Evolutionary conservation across 2,888 invertebrate genomes (phyloP).

Genomic region (Colletes collaris): DNA sequence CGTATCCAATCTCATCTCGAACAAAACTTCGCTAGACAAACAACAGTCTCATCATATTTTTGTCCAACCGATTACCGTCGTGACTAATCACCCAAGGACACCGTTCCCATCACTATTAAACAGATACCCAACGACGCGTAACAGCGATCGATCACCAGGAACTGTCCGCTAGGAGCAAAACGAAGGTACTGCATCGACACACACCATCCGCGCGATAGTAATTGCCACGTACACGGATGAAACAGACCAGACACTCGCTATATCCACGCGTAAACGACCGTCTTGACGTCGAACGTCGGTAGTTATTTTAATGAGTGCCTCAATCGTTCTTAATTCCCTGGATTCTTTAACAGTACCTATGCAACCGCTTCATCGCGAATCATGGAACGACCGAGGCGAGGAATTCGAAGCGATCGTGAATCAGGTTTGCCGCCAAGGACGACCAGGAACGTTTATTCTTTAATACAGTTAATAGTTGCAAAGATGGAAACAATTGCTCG

Average conservation of each 20-base stretch:
- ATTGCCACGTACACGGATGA: conserved; percentile 35
- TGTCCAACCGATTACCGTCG: too few relatives aligned
- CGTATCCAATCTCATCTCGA: too few relatives aligned
- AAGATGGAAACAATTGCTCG: not conserved
- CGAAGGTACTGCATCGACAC: not conserved
- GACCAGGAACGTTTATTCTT: not conserved
- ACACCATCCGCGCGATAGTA: conserved; percentile 9
- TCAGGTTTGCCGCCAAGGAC: conserved; percentile 11
- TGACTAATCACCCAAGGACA: not conserved
- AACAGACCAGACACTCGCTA: not conserved
- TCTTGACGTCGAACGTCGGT: conserved; percentile 37
- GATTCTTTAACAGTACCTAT: conserved; percentile 27
- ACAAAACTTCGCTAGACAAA: not conserved
- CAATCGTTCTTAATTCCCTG: conserved; percentile 46
- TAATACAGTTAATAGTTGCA: not conserved
- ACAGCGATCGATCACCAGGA: not conserved
- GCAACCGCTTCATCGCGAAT: not conserved
- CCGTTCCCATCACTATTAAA: too few relatives aligned
- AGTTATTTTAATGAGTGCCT: conserved; percentile 45
- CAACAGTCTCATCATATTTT: not conserved
- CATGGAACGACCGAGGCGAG: not conserved
- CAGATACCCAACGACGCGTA: not conserved
- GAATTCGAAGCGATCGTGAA: not conserved
- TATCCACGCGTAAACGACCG: conserved; percentile 20
- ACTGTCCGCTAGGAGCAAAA: not conserved